These are phyloP conservation scores for Oreochromis mossambicus DNA, from an alignment of 2,797 vertebrate genomes.

Conservation along the genomic window DNA sequence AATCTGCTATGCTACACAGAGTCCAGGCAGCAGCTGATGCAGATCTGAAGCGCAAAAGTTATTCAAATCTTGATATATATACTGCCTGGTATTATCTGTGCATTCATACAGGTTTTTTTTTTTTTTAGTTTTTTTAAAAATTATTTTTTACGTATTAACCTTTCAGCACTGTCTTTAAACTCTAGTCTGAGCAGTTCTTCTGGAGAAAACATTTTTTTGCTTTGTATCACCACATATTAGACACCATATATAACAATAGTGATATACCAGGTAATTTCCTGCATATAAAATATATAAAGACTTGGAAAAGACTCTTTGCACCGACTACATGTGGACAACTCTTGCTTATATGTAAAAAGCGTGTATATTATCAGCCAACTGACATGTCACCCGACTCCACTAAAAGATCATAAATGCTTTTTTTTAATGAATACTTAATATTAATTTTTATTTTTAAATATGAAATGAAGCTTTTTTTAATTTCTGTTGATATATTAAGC, in stretches of 20 bases:
- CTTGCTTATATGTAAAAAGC: background rate
- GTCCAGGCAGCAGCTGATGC: background rate
- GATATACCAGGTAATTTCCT: background rate
- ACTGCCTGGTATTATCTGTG: background rate
- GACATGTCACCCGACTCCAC: background rate
- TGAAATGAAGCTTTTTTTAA: background rate
- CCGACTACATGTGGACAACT: background rate
- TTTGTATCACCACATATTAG: background rate
- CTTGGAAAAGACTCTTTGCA: background rate
- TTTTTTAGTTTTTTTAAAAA: background rate
- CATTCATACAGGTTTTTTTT: background rate
- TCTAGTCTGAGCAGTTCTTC: background rate
- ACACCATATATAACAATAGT: background rate
- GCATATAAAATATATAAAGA: background rate
- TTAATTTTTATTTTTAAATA: background rate
- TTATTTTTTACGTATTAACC: background rate
- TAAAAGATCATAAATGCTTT: background rate
- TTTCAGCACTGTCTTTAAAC: background rate
- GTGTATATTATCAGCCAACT: background rate
- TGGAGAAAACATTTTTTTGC: background rate
- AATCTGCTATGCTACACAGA: background rate
- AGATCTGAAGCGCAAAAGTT: background rate
- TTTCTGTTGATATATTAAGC: background rate
- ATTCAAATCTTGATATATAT: background rate
- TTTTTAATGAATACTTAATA: background rate